Conservation (phyloP, 2,113 vertebrate genomes). For the Lonchura striata region DNA sequence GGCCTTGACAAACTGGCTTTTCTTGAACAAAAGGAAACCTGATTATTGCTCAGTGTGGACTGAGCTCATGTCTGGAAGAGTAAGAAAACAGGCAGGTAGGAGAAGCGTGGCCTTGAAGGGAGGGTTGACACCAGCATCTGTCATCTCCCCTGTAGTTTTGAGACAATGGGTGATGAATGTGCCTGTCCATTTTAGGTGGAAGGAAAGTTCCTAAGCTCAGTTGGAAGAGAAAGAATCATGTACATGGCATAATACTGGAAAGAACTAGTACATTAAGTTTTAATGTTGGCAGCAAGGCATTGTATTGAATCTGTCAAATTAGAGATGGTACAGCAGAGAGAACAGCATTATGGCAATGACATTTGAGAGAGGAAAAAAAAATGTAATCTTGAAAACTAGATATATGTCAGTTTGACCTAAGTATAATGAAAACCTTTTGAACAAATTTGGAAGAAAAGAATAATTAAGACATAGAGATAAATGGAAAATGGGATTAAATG, state of each 20-base stretch:
- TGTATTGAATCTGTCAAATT: background rate
- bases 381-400: background rate
- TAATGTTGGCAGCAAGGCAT: background rate
- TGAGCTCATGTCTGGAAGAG: background rate
- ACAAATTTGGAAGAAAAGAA: background rate
- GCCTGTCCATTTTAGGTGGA: background rate
- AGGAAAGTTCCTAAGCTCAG: background rate
- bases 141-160: background rate
- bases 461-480: slow-evolving; percentile 9
- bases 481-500: background rate
- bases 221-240: background rate
- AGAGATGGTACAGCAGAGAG: background rate
- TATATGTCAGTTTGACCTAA: background rate
- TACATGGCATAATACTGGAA: background rate
- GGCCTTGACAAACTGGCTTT: background rate
- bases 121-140: background rate
- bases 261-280: background rate
- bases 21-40: background rate
- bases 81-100: background rate
- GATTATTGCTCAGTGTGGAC: background rate
- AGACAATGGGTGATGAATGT: background rate
- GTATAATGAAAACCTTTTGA: background rate
- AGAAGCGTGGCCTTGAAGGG: background rate
- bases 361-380: background rate
- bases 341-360: background rate